Base-by-base conservation (phyloP, 2,888 invertebrate genomes). In the Terebella lapidaria region DNA sequence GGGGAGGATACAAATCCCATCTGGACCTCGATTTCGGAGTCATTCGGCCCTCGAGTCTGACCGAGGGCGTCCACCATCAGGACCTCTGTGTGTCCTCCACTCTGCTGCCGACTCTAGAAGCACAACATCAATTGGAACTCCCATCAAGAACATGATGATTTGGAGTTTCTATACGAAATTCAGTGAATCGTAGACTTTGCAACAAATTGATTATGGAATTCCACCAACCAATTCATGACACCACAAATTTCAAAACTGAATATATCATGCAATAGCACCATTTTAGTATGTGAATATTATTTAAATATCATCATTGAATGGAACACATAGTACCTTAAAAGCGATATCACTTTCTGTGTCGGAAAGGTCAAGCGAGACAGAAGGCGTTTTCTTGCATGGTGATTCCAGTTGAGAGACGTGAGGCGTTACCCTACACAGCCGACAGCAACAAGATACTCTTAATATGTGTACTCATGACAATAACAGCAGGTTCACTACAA, bases 331-430 rank as follows among this genome's bases (percentile, higher is more conserved):
- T 35, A 35, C 10, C 10, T 15, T 35, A n/a, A n/a, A n/a, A n/a
- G n/a, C n/a, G n/a, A n/a, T 22, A 5, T 49, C 49, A 5, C 24
- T 49, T 10, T 49, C 49, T 49, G 49, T 49, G 49, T 49, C 49
- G 5, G n/a, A 20, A 24, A 49, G 49, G 5, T 49, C 49, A 15
- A 49, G 22, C 18, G 24, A 49, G 18, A 49, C 22, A 10, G 49
- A 49, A 15, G 49, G 49, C 18, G 10, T 35, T 10, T 15, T 18
- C 10, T 10, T 18, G 35, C 35, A 15, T 10, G 35, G 35, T 18
- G 35, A 35, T 10, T 35, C 35, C 10, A 15, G 35, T 10, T 15
- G 18, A 18, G 35, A 35, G 10, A 18, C 35, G 35, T 35, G 35
- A 10, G 35, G 35, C 10, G 35, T 35, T 10, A 15, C 10, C 35